Percentiles rank a stretch among this genome's conserved stretches.
phyloP scores from a whole-genome alignment of 2,888 invertebrate genomes.

The Trachelus iudaicus region DNA sequence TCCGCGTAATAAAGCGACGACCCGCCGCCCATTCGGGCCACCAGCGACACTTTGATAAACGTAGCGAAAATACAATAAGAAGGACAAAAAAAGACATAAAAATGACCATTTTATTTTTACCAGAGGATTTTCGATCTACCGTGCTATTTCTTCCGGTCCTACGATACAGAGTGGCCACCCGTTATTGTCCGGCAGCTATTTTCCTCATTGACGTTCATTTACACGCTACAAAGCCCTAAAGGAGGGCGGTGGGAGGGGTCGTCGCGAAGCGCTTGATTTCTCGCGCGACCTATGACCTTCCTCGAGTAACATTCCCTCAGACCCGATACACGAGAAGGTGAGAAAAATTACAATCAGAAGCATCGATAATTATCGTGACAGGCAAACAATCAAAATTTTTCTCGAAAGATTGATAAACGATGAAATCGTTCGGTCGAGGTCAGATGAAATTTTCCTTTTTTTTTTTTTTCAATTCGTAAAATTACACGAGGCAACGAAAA shows the following conservation, averaged over 20 bases:
- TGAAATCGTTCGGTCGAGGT: too few relatives aligned
- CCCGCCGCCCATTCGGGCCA: not conserved
- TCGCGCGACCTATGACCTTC: not conserved
- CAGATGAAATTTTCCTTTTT: too few relatives aligned
- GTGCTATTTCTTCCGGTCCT: conserved; percentile 14
- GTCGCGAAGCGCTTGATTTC: not conserved
- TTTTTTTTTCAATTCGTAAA: not conserved
- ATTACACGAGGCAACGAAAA: not conserved
- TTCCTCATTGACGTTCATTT: not conserved
- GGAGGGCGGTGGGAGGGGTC: not conserved
- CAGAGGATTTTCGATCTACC: conserved; percentile 14
- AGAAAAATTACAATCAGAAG: accelerated
- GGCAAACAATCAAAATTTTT: too few relatives aligned
- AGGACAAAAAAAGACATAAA: not conserved
- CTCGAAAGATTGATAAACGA: too few relatives aligned
- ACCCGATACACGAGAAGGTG: not conserved
- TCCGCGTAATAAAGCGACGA: not conserved
- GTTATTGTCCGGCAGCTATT: conserved; percentile 3
- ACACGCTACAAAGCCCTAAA: not conserved
- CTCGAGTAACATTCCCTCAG: not conserved
- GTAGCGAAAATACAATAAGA: conserved; percentile 22
- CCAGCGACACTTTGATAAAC: conserved; percentile 17
- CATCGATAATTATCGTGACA: not conserved
- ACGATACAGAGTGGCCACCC: not conserved
- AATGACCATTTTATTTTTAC: conserved; percentile 17